Percentiles rank a stretch among this genome's conserved stretches.
These are phyloP conservation scores for Rousettus leschenaultii DNA, from an alignment of 2,113 vertebrate species.

Conservation along the genomic window DNA sequence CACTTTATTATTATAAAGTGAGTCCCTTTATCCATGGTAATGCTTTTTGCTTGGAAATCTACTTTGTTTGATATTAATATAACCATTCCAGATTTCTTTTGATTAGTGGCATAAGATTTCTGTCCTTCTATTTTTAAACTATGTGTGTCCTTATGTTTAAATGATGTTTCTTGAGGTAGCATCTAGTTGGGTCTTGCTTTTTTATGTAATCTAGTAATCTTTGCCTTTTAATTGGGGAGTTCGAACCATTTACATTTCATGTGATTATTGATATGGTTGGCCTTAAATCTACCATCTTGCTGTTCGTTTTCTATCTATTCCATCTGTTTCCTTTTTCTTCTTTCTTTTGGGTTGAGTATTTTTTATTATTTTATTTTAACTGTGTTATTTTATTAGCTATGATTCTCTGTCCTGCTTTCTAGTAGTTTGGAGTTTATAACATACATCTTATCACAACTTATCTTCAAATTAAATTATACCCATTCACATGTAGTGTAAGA, in stretches of 20 bases:
- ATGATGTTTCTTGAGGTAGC: not conserved
- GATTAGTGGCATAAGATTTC: not conserved
- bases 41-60: not conserved
- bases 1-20: not conserved
- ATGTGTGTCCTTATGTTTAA: slow-evolving; percentile 7
- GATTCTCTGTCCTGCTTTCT: not conserved
- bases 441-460: not conserved
- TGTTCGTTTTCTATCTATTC: not conserved
- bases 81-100: not conserved
- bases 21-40: not conserved
- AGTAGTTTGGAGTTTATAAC: not conserved
- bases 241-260: not conserved
- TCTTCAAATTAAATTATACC: not conserved
- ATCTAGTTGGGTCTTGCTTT: not conserved
- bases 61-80: not conserved
- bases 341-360: not conserved
- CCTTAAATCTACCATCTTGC: not conserved
- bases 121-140: not conserved
- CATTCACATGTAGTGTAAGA: not conserved
- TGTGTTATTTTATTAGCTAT: not conserved
- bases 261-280: not conserved
- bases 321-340: not conserved
- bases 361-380: slow-evolving; percentile 7
- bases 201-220: not conserved
- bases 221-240: not conserved